Percentiles rank a stretch among this genome's conserved stretches.
phyloP scores from a whole-genome alignment of 2,113 vertebrate genomes.

The Phaethornis superciliosus region DNA sequence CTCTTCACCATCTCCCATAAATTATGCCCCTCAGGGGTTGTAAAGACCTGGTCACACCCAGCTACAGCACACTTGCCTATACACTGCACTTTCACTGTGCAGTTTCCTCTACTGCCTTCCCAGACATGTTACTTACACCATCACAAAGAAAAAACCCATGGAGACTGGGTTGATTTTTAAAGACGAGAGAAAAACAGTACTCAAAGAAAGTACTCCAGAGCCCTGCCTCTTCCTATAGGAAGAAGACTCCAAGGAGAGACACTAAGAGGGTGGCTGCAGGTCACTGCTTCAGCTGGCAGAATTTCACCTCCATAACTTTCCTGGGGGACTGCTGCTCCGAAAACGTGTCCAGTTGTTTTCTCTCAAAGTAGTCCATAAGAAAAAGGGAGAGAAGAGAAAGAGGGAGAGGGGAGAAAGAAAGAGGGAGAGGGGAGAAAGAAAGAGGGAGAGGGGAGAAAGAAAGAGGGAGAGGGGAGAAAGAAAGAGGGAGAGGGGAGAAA shows the following conservation, averaged over 20 bases:
- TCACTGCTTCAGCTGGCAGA: background rate
- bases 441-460: too few species aligned
- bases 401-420: too few species aligned
- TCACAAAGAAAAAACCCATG: background rate
- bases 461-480: too few species aligned
- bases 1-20: conserved; percentile 8
- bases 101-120: background rate
- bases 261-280: background rate
- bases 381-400: too few species aligned
- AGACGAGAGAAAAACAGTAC: background rate
- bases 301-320: background rate
- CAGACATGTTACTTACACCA: background rate
- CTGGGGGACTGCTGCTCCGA: background rate
- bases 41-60: background rate
- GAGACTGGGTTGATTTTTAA: background rate
- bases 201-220: background rate
- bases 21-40: background rate
- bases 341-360: background rate
- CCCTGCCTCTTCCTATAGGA: background rate
- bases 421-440: too few species aligned
- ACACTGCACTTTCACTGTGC: background rate
- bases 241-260: background rate
- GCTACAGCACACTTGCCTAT: background rate
- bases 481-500: too few species aligned
- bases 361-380: background rate